phyloP scores from a whole-genome alignment of 2,888 invertebrate species.

The Rhamnusium bicolor region DNA sequence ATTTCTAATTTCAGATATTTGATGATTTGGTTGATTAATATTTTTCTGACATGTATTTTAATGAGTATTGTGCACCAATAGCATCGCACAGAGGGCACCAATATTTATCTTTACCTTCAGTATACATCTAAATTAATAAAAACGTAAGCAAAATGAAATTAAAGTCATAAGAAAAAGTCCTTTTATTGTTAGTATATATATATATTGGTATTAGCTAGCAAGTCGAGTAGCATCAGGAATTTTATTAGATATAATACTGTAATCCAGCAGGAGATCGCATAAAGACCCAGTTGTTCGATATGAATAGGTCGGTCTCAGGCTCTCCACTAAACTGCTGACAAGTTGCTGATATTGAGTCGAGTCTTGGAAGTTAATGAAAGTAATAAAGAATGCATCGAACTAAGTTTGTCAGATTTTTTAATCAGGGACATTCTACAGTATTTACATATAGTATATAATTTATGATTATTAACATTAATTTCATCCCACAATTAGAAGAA shows the following conservation, averaged over 20 bases:
- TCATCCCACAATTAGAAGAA: too few relatives aligned
- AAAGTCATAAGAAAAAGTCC: neutral
- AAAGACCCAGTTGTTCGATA: conserved; percentile 25
- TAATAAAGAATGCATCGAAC: conserved; percentile 29
- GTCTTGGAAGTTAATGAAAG: conserved; percentile 20
- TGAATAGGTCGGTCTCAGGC: conserved; percentile 24
- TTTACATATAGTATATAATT: too few relatives aligned
- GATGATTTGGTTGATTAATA: too few relatives aligned
- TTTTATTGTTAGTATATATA: conserved; percentile 3
- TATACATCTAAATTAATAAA: neutral
- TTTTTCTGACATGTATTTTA: too few relatives aligned
- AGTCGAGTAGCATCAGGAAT: conserved; percentile 21
- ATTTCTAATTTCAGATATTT: neutral
- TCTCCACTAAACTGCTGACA: conserved; percentile 29
- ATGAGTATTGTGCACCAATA: too few relatives aligned
- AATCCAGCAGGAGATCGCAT: conserved; percentile 22
- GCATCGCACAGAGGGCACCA: too few relatives aligned
- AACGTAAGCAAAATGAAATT: neutral
- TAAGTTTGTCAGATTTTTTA: too few relatives aligned
- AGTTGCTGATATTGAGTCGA: conserved; percentile 26
- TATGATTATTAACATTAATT: too few relatives aligned
- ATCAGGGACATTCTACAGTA: neutral
- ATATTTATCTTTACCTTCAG: neutral
- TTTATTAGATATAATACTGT: conserved; percentile 25
- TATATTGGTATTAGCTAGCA: conserved; percentile 5